Base-by-base conservation (phyloP, 2,113 vertebrate species). In the Corydoras sp. region DNA sequence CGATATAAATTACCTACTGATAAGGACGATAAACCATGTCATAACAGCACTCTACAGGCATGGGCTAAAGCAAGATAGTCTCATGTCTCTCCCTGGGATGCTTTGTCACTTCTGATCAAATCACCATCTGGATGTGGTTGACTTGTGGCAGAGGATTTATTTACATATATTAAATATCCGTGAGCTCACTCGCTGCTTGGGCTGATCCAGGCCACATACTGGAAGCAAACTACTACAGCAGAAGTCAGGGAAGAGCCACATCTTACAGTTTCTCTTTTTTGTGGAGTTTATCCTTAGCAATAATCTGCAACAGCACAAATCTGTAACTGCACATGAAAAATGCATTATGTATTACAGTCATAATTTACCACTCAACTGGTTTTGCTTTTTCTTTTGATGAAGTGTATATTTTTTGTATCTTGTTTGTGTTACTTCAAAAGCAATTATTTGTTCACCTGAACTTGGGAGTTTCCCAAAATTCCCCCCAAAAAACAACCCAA, bases 1-100 rank as follows among this genome's bases (percentile, higher is more conserved):
- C 83, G 86, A 87, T 88, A 86, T 92, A 90, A 88, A 89, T 90
- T 88, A 89, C 86, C 81, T 85, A 77, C 62, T 54, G 90, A 92
- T 91, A 85, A 82, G 77, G 70, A 74, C 65, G 89, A 90, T 92
- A 91, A 89, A 83, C 83, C 83, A 77, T 91, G 90, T 90, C 90
- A 90, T 87, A 91, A 91, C 89, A 91, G 75, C 81, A 83, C 76
- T 77, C 78, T 83, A 79, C 81, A 82, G 80, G 81, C 82, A 85
- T 74, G 79, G 80, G 81, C 79, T 81, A 61, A 82, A 71, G 77
- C 79, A 80, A 83, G 81, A 88, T 88, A 81, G 15, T 80, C 79
- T 82, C 80, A 81, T 82, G 82, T 85, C 83, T 87, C 76, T 81
- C 80, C 81, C 65, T 79, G 78, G 64, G 79, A 80, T 79, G 81